Percentiles rank a stretch among this genome's conserved stretches.
Conservation (phyloP, 2,113 vertebrate species). For the Oryzias javanicus region DNA sequence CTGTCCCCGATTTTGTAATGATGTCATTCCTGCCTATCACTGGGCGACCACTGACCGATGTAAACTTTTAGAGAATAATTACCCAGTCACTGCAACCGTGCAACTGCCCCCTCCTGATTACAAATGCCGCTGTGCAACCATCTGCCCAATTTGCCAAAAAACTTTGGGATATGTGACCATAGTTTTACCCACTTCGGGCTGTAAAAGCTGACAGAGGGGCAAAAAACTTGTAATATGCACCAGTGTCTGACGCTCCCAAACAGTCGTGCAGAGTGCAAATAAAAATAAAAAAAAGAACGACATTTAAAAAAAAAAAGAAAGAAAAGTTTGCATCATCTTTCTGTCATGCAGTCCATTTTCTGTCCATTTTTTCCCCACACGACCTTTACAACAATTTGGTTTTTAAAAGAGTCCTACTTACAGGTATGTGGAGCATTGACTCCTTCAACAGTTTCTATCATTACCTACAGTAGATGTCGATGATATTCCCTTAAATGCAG, state of each 20-base stretch:
- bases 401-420: slow-evolving; percentile 70
- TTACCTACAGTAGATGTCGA: slow-evolving; percentile 64
- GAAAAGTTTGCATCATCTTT: slow-evolving; percentile 69
- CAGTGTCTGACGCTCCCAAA: slow-evolving; percentile 53
- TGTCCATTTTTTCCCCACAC: slow-evolving; percentile 34
- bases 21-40: too few species aligned
- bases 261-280: slow-evolving; percentile 42
- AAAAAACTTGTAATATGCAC: too few species aligned
- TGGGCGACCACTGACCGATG: too few species aligned
- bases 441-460: slow-evolving; percentile 52
- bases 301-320: slow-evolving; percentile 42
- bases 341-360: slow-evolving; percentile 72
- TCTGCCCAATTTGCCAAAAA: too few species aligned
- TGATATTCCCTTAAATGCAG: slow-evolving; percentile 66
- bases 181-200: too few species aligned
- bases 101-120: too few species aligned
- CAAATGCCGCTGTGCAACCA: too few species aligned
- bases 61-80: too few species aligned
- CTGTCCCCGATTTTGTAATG: too few species aligned
- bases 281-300: slow-evolving; percentile 46
- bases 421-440: slow-evolving; percentile 51
- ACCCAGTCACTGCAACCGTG: too few species aligned
- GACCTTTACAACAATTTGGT: slow-evolving; percentile 61
- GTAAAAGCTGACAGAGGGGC: too few species aligned
- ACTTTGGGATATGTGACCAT: too few species aligned